Percentiles rank a stretch among this genome's conserved stretches.
Conservation (phyloP, 1,140 invertebrate species). For the Cydia splendana region DNA sequence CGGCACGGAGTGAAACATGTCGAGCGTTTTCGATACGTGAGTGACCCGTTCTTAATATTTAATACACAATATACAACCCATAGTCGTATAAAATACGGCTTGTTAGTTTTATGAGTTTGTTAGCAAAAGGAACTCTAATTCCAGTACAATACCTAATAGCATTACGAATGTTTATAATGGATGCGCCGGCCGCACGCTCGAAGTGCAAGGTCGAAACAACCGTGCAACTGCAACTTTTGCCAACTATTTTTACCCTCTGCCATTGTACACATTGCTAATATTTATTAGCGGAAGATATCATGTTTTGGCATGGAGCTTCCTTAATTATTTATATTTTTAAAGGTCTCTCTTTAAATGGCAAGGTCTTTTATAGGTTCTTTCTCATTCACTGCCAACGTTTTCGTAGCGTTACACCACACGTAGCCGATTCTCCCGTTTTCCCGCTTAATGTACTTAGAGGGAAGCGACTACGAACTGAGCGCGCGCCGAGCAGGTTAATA, state of each 20-base stretch:
- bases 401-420: too few relatives aligned
- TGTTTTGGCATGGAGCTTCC: background rate
- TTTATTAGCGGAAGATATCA: slow-evolving; percentile 18
- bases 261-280: background rate
- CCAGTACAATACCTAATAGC: background rate
- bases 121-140: background rate
- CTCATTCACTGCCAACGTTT: too few relatives aligned
- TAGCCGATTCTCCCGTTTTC: too few relatives aligned
- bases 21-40: too few relatives aligned
- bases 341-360: slow-evolving; percentile 3
- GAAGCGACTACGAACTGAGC: too few relatives aligned
- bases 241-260: slow-evolving; percentile 15
- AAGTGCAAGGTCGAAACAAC: slow-evolving; percentile 24
- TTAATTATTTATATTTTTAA: slow-evolving; percentile 16
- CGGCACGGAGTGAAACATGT: too few relatives aligned
- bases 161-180: slow-evolving; percentile 11
- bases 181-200: slow-evolving; percentile 17
- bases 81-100: too few relatives aligned
- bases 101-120: background rate
- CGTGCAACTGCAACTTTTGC: slow-evolving; percentile 15
- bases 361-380: background rate
- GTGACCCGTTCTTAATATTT: too few relatives aligned
- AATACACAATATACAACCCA: too few relatives aligned
- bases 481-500: too few relatives aligned
- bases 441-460: too few relatives aligned